Percentiles rank a stretch among this genome's conserved stretches.
Evolutionary conservation across 2,113 vertebrate genomes (phyloP).

Genomic region (Microcebus jonahi): DNA sequence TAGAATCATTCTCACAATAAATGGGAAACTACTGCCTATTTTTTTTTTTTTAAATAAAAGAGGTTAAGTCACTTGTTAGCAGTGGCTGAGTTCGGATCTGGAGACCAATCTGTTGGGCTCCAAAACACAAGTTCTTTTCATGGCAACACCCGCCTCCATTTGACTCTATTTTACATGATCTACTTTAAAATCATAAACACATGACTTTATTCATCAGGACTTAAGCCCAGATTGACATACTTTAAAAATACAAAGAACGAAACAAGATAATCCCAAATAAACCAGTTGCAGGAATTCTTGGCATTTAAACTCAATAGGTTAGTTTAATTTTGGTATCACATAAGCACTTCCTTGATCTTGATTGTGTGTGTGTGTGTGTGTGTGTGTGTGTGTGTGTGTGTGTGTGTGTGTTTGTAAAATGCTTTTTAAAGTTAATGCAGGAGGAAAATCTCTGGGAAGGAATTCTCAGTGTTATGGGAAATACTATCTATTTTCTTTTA

Average conservation of each 20-base stretch:
- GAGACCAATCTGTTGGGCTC: neutral
- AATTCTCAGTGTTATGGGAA: neutral
- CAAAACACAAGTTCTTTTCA: neutral
- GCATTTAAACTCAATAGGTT: slow-evolving; percentile 6
- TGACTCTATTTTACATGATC: neutral
- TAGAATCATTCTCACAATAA: slow-evolving; percentile 26
- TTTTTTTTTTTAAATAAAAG: neutral
- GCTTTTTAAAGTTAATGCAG: neutral
- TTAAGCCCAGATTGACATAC: neutral
- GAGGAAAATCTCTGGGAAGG: neutral
- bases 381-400: neutral
- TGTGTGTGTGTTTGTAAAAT: neutral
- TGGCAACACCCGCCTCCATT: neutral
- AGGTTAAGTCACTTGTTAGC: neutral
- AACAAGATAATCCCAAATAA: neutral
- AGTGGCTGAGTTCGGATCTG: neutral
- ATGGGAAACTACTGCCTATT: neutral
- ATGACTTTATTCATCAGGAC: neutral
- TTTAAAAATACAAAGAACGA: neutral
- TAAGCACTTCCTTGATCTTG: neutral
- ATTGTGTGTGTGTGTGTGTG: neutral
- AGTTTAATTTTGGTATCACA: neutral
- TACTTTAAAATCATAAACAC: slow-evolving; percentile 31
- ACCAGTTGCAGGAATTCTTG: neutral
- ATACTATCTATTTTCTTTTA: slow-evolving; percentile 1